phyloP scores from a whole-genome alignment of 2,113 vertebrate species.

The Chamaea fasciata region DNA sequence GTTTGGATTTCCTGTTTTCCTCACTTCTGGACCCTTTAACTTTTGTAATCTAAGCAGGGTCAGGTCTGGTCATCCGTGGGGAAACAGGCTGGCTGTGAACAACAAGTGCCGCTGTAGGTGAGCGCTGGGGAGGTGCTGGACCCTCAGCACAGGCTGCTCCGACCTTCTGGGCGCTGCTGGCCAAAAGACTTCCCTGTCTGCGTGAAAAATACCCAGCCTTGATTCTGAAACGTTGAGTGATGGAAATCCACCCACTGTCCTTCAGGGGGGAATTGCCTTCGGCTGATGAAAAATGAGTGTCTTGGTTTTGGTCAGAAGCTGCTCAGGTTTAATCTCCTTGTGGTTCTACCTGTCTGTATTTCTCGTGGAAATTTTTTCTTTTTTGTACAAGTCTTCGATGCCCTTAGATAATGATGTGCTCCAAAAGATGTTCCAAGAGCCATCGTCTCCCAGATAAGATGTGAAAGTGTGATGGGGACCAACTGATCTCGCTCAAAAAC shows the following conservation, averaged over 20 bases:
- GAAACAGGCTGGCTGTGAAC: constrained; percentile 44
- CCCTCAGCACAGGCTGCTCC: background rate
- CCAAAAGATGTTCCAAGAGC: background rate
- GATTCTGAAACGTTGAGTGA: background rate
- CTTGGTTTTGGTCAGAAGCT: background rate
- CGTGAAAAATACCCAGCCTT: constrained; percentile 1
- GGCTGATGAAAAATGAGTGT: background rate
- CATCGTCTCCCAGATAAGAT: background rate
- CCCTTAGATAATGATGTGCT: background rate
- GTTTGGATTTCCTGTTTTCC: constrained; percentile 67
- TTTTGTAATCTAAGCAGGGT: constrained; percentile 58
- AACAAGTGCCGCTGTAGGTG: constrained; percentile 3
- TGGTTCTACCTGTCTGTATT: background rate
- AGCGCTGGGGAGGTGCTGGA: background rate
- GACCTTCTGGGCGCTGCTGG: background rate
- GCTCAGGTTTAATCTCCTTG: background rate
- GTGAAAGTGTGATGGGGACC: background rate
- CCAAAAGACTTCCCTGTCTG: background rate
- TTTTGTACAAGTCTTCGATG: background rate
- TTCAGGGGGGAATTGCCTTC: constrained; percentile 3
- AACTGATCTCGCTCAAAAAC: background rate
- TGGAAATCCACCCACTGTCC: background rate
- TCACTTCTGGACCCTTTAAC: constrained; percentile 52
- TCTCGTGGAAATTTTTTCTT: background rate
- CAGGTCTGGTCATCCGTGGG: constrained; percentile 54